Conservation (phyloP, 1,140 invertebrate species). For the Pseudomyrmex pallidus region DNA sequence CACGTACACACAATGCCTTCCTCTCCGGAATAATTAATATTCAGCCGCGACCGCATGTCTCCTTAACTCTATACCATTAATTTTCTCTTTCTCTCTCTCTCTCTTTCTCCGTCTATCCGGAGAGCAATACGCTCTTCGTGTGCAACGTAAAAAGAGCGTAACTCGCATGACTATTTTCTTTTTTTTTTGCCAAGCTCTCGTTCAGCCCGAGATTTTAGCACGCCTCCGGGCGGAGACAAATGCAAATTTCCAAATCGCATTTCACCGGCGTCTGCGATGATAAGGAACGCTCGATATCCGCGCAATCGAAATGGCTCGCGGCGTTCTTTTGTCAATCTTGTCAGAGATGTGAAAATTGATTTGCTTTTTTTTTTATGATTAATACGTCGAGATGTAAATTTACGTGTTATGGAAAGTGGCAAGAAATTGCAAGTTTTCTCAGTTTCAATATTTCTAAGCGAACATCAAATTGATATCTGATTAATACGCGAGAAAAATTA, state of each 20-base stretch:
- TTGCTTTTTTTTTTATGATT: constrained; percentile 1
- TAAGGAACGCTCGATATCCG: background rate
- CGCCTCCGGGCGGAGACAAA: background rate
- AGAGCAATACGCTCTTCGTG: constrained; percentile 24
- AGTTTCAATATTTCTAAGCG: too few relatives aligned
- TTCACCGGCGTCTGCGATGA: constrained; percentile 11
- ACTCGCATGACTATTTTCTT: constrained; percentile 28
- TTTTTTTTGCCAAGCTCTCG: constrained; percentile 12
- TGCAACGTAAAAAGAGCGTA: constrained; percentile 61
- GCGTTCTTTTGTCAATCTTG: too few relatives aligned
- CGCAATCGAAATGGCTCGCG: background rate
- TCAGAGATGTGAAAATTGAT: background rate
- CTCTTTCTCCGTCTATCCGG: background rate
- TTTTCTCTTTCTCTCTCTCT: constrained; percentile 16
- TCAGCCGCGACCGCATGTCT: constrained; percentile 17
- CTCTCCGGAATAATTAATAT: constrained; percentile 66
- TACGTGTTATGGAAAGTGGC: too few relatives aligned
- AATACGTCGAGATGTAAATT: too few relatives aligned
- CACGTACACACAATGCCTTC: background rate
- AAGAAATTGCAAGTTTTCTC: too few relatives aligned
- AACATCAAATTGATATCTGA: too few relatives aligned
- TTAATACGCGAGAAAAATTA: too few relatives aligned
- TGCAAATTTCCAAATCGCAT: constrained; percentile 51
- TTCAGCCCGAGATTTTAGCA: constrained; percentile 57
- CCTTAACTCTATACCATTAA: background rate